A percentile compares a stretch with the other conserved stretches of the same genome.
Evolutionary conservation across 2,113 vertebrate genomes (phyloP).

Genomic region (Numida meleagris): DNA sequence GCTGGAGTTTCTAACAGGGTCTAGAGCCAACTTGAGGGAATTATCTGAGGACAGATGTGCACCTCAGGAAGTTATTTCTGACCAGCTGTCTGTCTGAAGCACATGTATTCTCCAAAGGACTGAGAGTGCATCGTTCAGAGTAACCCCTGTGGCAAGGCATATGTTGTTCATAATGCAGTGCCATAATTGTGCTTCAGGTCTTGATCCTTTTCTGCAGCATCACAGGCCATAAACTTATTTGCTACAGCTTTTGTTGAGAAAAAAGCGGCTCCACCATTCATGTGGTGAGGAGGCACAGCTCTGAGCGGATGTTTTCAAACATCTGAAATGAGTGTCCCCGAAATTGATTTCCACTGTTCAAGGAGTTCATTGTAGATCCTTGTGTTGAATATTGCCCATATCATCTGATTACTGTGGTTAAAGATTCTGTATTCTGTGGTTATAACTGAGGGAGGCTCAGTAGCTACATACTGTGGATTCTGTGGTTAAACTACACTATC

Average conservation of each 20-base stretch:
- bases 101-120: neutral
- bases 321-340: neutral
- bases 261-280: neutral
- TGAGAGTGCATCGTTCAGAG: rapidly evolving
- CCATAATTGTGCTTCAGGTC: rapidly evolving
- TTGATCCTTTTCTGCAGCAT: neutral
- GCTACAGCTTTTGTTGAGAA: neutral
- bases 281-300: neutral
- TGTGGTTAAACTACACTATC: slow-evolving; percentile 66
- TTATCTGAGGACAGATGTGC: neutral
- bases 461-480: slow-evolving; percentile 62
- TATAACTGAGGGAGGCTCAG: slow-evolving; percentile 38
- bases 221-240: neutral
- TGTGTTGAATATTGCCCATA: neutral
- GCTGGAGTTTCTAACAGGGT: neutral
- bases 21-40: neutral
- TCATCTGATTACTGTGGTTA: slow-evolving; percentile 37
- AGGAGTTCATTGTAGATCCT: neutral
- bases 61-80: neutral
- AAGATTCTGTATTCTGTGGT: slow-evolving; percentile 57
- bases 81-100: neutral
- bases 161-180: rapidly evolving
- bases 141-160: neutral
- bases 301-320: neutral
- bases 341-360: neutral